Conservation (phyloP, 2,888 invertebrate genomes). For the Epistrophella euchroma region DNA sequence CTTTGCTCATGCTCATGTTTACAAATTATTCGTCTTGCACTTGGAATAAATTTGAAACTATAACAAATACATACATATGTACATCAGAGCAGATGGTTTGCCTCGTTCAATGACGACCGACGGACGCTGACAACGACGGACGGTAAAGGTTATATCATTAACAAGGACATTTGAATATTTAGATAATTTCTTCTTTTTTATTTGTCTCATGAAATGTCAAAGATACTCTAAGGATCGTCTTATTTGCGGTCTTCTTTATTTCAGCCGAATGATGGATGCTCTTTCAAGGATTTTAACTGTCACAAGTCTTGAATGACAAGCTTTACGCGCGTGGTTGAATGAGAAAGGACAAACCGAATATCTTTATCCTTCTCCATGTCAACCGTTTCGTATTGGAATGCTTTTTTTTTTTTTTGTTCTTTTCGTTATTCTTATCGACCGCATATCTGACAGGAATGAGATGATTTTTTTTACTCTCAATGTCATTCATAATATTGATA, state of each 20-base stretch:
- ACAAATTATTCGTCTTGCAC: constrained; percentile 56
- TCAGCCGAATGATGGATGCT: constrained; percentile 39
- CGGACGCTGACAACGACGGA: background rate
- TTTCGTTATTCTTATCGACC: background rate
- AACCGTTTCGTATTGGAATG: constrained; percentile 26
- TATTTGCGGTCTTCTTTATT: constrained; percentile 36
- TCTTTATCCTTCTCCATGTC: constrained; percentile 23
- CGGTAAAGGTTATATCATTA: constrained; percentile 9
- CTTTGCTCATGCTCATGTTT: constrained; percentile 16
- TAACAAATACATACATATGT: no score
- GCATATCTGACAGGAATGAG: constrained; percentile 15
- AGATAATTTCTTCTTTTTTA: background rate
- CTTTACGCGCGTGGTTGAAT: constrained; percentile 28
- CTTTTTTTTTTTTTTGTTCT: background rate
- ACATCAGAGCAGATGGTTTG: constrained; percentile 37
- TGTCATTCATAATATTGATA: constrained; percentile 8
- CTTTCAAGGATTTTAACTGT: constrained; percentile 45
- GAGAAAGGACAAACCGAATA: constrained; percentile 31
- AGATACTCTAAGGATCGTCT: constrained; percentile 23
- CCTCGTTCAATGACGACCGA: constrained; percentile 6
- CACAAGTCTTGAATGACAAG: constrained; percentile 53
- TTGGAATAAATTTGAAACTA: constrained; percentile 50
- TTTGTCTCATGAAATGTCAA: constrained; percentile 15
- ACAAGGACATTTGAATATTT: constrained; percentile 28
- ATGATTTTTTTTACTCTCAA: constrained; percentile 24